These are phyloP conservation scores for Machimus rusticus DNA, from an alignment of 2,888 invertebrate species.

Conservation along the genomic window DNA sequence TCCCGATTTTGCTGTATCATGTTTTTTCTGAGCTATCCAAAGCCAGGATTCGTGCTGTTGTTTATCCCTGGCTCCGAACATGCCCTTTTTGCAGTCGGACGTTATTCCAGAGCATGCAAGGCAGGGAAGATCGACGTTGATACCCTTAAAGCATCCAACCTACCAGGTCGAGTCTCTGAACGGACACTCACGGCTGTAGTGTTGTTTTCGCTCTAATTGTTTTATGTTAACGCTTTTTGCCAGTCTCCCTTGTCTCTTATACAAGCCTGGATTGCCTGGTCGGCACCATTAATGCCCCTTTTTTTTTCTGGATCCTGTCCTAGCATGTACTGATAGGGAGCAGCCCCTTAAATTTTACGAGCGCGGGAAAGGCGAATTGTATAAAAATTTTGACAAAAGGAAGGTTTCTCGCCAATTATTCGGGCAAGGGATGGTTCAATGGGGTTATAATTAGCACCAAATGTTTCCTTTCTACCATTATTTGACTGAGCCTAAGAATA, in stretches of 20 bases:
- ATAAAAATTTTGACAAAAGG: background rate
- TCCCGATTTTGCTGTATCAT: background rate
- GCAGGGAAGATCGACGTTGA: background rate
- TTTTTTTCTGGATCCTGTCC: background rate
- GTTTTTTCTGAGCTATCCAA: background rate
- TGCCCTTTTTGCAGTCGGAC: background rate
- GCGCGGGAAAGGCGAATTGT: background rate
- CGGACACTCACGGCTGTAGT: background rate
- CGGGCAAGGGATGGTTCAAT: background rate
- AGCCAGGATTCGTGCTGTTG: background rate
- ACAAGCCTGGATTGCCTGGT: background rate
- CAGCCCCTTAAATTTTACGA: background rate
- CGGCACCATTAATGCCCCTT: background rate
- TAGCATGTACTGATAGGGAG: background rate
- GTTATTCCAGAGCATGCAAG: background rate
- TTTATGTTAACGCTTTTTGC: slow-evolving; percentile 7
- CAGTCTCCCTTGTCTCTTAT: background rate
- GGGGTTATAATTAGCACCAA: background rate
- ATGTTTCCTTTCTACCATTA: background rate
- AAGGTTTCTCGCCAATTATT: background rate
- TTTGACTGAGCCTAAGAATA: background rate
- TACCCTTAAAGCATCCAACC: background rate
- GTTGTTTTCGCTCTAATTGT: slow-evolving; percentile 11
- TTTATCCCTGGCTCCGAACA: background rate
- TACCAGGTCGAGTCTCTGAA: background rate